phyloP scores from a whole-genome alignment of 1,140 invertebrate genomes.

The Drosophila kikkawai region DNA sequence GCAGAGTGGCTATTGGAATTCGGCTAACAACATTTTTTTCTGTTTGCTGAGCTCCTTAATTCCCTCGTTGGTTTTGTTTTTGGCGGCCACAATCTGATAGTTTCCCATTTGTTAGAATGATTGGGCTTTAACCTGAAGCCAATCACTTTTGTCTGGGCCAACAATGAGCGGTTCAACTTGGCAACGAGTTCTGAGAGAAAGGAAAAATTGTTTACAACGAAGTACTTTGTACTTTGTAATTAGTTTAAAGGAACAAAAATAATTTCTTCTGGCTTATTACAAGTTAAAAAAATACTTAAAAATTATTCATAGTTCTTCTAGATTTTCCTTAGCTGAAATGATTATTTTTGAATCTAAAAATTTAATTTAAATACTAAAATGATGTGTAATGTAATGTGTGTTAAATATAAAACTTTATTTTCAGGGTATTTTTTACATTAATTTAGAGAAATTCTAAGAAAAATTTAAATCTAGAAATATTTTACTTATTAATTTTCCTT shows the following conservation, averaged over 20 bases:
- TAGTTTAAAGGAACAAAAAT: background rate
- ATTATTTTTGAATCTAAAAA: background rate
- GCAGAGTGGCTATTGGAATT: constrained; percentile 12
- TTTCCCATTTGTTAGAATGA: constrained; percentile 27
- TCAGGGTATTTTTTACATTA: background rate
- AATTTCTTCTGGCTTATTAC: background rate
- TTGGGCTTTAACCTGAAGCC: constrained; percentile 2
- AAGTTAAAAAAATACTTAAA: background rate
- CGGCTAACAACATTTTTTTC: constrained; percentile 10
- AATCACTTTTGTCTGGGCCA: constrained; percentile 12
- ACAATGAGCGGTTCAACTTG: background rate
- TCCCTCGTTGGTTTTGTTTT: background rate
- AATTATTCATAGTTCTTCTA: background rate
- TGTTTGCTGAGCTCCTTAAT: constrained; percentile 1
- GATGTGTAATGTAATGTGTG: background rate
- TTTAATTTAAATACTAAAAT: background rate
- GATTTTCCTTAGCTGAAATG: background rate
- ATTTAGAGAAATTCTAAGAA: no score
- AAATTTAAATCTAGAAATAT: no score
- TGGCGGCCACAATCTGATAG: constrained; percentile 31
- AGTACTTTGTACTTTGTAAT: background rate
- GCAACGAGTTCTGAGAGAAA: background rate
- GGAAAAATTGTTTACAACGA: background rate
- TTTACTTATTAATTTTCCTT: no score
- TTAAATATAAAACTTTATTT: background rate